Base-by-base conservation (phyloP, 2,888 invertebrate species). In the Perdita meconis region DNA sequence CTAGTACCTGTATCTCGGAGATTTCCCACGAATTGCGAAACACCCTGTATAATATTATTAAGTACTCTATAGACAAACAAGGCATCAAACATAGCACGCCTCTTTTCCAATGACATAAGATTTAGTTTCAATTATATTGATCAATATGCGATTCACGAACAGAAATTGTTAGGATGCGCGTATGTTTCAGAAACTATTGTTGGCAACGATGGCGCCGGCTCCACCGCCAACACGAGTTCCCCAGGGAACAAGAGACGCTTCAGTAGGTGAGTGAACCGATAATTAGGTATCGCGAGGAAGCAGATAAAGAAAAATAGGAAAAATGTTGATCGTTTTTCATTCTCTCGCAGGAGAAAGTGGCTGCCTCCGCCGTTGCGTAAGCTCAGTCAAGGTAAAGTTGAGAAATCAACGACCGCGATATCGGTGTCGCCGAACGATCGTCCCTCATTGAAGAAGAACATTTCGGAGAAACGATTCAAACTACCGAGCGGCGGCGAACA, bases 231-330 rank as follows among this genome's bases (percentile, higher is more conserved):
- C 84, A 95, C 95, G 57, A 96, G 96, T 86, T 97, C 97, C 70
- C 96, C 96, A 26, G 96, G 97, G 63, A 97, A 97, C 91, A 97
- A 97, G 91, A 94, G 97, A 75, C 95, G 97, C 83, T 97, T 97
- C 89, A 96, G 96, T 91, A 96, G 96, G 97, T 97, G 93, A 96
- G 97, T 24, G 3, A 12, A 19, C 47, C 19, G 44, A 47, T 10
- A 44, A 1, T 44, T 16, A 30, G 30, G 6, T 4, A 30, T 30
- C 30, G 30, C 6, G 30, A 30, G 6, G 6, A 30, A 30, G 2
- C 5, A 13, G 10, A 13, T 8, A 13, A 4, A n/a, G 5, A 3
- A 26, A 36, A 16, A 44, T 22, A 6, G 61, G 2, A 13, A 4
- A 22, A n/a, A n/a, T n/a, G n/a, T 24, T 16, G 6, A n/a, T 19